Evolutionary conservation across 2,797 vertebrate genomes (phyloP), one percentile per base, ranked within the genome.

Genomic region (Hephaestus fuliginosus): DNA sequence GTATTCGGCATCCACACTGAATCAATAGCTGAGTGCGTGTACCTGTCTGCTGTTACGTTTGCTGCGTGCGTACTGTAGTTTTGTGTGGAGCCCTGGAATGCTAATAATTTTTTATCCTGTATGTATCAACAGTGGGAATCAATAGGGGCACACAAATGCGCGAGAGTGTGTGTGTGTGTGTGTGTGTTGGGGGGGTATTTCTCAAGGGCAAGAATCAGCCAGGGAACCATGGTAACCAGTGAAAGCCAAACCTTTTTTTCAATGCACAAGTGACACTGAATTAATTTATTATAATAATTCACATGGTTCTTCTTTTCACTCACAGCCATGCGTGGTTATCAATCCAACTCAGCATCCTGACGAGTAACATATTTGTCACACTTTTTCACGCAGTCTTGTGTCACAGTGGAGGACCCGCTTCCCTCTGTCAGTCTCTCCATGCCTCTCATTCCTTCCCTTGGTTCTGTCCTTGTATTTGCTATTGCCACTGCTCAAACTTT

Each of bases 71-170:
- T 56, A 10, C 6, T 60, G 28, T 22, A 67, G 48, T 61, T 72
- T 73, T 74, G 57, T 56, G 55, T 63, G 44, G 33, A 66, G 67
- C 43, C 56, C 12, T 25, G 49, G 56, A 87, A 85, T 87, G 78
- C 68, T 76, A 52, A 80, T 83, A 20, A 20, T 78, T 81, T 25
- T 75, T 74, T 48, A 67, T 65, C 61, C 70, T 83, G 73, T 72
- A 76, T 78, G 69, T 71, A 53, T 85, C 64, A 84, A 72, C 25
- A 73, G 36, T 4, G 5, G 11, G n/a, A 80, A 88, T 90, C 81
- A 82, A 85, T 81, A 72, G 33, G 7, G 48, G 30, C 33, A 63
- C 58, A 58, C 12, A 30, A 18, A 22, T 53, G 2, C 61, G 1
- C 49, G 3, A 60, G 11, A 15, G 17, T 48, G 18, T 52, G 2